phyloP scores from a whole-genome alignment of 2,113 vertebrate species.

The Chlorocebus sabaeus region DNA sequence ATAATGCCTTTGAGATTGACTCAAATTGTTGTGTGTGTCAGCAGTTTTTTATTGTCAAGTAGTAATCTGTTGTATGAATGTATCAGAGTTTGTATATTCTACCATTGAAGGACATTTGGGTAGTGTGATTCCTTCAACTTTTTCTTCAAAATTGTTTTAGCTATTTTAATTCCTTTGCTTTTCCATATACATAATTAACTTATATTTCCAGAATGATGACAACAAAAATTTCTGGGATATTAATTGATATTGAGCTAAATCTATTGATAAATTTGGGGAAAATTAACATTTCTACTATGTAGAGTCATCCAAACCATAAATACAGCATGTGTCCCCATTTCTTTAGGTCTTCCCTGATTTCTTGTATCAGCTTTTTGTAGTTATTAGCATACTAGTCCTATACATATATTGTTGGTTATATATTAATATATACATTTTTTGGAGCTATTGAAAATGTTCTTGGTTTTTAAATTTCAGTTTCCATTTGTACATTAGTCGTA shows the following conservation, averaged over 20 bases:
- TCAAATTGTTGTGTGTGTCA: neutral
- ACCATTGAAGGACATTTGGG: neutral
- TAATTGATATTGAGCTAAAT: neutral
- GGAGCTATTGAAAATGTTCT: neutral
- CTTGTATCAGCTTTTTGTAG: neutral
- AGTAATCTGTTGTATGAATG: neutral
- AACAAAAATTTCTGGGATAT: neutral
- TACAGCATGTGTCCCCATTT: neutral
- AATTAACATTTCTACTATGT: neutral
- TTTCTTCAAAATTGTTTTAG: neutral
- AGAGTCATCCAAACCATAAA: neutral
- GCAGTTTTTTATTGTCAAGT: neutral
- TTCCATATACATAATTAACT: neutral
- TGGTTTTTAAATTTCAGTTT: neutral
- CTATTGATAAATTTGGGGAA: neutral
- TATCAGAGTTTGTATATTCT: neutral
- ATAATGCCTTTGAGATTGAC: neutral
- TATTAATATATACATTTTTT: neutral
- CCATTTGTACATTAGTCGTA: neutral
- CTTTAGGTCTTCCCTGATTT: neutral
- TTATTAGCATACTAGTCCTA: neutral
- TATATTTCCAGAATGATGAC: neutral
- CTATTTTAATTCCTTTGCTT: neutral
- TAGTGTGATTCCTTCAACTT: neutral
- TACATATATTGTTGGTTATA: neutral